Base-by-base conservation (phyloP, 2,888 invertebrate genomes). In the Thereva nobilitata region DNA sequence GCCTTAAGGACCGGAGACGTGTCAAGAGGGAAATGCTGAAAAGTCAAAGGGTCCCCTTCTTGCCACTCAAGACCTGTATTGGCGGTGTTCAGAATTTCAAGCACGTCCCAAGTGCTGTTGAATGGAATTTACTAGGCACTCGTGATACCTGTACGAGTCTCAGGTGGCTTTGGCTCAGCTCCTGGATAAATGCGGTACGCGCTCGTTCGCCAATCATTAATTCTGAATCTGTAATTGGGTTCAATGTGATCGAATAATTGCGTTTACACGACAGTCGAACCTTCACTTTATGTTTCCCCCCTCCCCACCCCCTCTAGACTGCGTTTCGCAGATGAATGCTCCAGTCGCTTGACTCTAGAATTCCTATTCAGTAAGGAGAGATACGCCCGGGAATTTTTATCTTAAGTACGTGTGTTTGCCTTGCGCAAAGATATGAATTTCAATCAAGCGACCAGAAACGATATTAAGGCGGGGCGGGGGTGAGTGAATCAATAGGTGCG, bases 191-290 rank as follows among this genome's bases (percentile, higher is more conserved):
- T n/a, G 5, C n/a, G 47, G 47, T 47, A 4, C 12, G 47, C n/a
- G 47, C 47, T 9, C 23, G 23, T 5, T n/a, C 10, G 23, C 23
- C 23, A 23, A 12, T n/a, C 47, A 47, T 47, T 47, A n/a, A n/a
- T 7, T 47, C 12, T 47, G 47, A 47, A 47, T 47, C 12, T 47
- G 8, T 47, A 47, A 47, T 7, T 12, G 9, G n/a, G 47, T 47
- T 47, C 47, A 47, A 47, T 47, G 47, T 47, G 8, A 47, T 47
- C 47, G 47, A 47, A 47, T 47, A 47, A 47, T 47, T 47, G 47
- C 47, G 10, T 10, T 23, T 10, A 47, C 47, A 47, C 47, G 23
- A 23, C 23, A 23, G 23, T 23, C 23, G n/a, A 47, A 12, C n/a
- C 10, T 10, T n/a, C n/a, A n/a, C 5, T n/a, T 47, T 47, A n/a